These are phyloP conservation scores for Littorina saxatilis DNA, from an alignment of 1,140 invertebrate genomes.

Conservation along the genomic window DNA sequence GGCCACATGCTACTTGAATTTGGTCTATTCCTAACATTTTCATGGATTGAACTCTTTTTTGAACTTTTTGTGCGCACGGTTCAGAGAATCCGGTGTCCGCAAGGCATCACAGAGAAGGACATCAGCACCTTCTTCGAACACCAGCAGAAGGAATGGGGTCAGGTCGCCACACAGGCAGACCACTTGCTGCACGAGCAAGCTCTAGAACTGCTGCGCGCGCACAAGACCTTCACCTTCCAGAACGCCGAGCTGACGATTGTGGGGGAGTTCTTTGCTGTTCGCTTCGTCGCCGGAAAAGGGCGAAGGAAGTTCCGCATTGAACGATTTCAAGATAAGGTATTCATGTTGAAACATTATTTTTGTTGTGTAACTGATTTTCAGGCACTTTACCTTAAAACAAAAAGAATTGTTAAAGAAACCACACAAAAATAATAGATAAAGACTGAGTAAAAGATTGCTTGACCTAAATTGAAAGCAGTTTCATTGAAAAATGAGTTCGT, in stretches of 20 bases:
- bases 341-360: background rate
- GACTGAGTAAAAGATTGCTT: background rate
- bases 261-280: background rate
- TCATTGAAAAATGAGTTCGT: too few relatives aligned
- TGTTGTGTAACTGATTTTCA: background rate
- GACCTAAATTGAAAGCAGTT: background rate
- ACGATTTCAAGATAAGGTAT: background rate
- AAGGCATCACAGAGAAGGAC: background rate
- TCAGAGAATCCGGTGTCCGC: background rate
- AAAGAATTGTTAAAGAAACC: background rate
- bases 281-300: background rate
- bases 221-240: background rate
- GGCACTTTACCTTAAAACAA: background rate
- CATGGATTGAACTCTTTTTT: too few relatives aligned
- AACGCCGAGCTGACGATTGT: slow-evolving; percentile 4
- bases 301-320: background rate
- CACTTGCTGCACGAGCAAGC: background rate
- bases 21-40: too few relatives aligned
- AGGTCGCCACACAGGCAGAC: background rate
- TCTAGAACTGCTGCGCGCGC: background rate
- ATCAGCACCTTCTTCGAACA: background rate
- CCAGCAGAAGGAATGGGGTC: background rate
- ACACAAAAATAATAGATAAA: background rate
- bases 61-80: too few relatives aligned
- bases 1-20: too few relatives aligned